phyloP scores from a whole-genome alignment of 2,888 invertebrate species.

The Yponomeuta sedellus region DNA sequence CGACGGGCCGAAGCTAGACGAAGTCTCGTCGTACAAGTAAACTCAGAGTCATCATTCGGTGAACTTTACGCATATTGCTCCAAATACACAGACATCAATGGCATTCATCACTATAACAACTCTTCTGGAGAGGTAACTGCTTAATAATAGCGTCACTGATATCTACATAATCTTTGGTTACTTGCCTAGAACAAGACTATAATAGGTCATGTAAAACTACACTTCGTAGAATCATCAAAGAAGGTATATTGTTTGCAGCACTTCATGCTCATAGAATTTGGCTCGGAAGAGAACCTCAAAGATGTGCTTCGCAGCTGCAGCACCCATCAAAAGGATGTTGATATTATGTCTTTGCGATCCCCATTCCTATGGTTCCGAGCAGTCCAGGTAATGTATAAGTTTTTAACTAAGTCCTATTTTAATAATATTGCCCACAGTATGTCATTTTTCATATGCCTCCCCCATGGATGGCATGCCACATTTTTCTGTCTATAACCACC shows the following conservation, averaged over 20 bases:
- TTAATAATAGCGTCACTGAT: conserved; percentile 1
- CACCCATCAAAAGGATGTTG: conserved; percentile 73
- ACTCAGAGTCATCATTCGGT: conserved; percentile 80
- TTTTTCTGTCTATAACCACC: no score
- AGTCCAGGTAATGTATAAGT: conserved; percentile 21
- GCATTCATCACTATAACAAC: conserved; percentile 80
- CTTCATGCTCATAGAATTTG: conserved; percentile 86
- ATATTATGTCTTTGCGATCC: conserved; percentile 80
- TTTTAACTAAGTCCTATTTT: no score
- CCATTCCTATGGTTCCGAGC: conserved; percentile 85
- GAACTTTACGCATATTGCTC: conserved; percentile 84
- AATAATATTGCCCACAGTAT: no score
- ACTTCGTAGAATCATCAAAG: neutral
- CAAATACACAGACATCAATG: conserved; percentile 78
- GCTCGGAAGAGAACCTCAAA: conserved; percentile 65
- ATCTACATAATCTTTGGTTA: no score
- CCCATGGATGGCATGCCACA: no score
- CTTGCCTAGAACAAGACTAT: no score
- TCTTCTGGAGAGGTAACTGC: conserved; percentile 58
- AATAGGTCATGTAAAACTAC: neutral
- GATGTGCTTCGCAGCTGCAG: conserved; percentile 74
- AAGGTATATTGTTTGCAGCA: conserved; percentile 66
- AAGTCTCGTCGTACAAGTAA: conserved; percentile 86
- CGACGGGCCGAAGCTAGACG: conserved; percentile 80
- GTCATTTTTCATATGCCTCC: no score